A percentile compares a stretch with the other conserved stretches of the same genome.
Conservation (phyloP, 2,888 invertebrate species). For the Euphydryas editha region DNA sequence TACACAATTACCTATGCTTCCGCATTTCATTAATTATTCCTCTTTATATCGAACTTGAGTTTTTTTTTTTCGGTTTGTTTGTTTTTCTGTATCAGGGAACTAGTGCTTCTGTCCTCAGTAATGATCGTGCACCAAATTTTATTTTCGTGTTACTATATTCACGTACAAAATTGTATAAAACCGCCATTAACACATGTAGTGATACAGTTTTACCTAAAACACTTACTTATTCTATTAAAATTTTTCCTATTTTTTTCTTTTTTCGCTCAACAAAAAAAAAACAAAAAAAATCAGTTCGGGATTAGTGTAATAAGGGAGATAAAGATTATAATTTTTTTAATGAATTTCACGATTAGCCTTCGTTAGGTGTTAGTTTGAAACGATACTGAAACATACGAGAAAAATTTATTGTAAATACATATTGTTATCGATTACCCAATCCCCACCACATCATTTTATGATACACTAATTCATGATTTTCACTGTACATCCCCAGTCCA, state of each 20-base stretch:
- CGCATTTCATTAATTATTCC: constrained; percentile 4
- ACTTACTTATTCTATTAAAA: not conserved
- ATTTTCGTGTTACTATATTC: constrained; percentile 26
- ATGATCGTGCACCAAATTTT: constrained; percentile 22
- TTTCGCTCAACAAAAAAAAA: not conserved
- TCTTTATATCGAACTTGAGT: too few relatives aligned
- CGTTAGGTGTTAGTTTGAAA: constrained; percentile 9
- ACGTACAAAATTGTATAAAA: constrained; percentile 23
- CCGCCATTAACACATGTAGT: constrained; percentile 19
- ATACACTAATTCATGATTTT: constrained; percentile 12
- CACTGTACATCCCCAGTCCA: constrained; percentile 3
- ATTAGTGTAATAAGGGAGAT: not conserved
- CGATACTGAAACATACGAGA: constrained; percentile 8
- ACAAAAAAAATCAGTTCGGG: not conserved
- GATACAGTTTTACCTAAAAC: too few relatives aligned
- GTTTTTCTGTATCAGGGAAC: constrained; percentile 22
- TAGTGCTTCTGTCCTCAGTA: not conserved
- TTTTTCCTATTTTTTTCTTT: not conserved
- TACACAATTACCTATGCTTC: constrained; percentile 9
- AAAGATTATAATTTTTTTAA: not conserved
- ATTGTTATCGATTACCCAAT: constrained; percentile 16
- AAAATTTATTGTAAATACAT: constrained; percentile 16
- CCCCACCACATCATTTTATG: constrained; percentile 16
- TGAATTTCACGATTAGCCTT: not conserved
- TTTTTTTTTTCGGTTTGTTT: not conserved